These are phyloP conservation scores for Myripristis jacobus DNA, from an alignment of 2,797 vertebrate species.

Conservation along the genomic window DNA sequence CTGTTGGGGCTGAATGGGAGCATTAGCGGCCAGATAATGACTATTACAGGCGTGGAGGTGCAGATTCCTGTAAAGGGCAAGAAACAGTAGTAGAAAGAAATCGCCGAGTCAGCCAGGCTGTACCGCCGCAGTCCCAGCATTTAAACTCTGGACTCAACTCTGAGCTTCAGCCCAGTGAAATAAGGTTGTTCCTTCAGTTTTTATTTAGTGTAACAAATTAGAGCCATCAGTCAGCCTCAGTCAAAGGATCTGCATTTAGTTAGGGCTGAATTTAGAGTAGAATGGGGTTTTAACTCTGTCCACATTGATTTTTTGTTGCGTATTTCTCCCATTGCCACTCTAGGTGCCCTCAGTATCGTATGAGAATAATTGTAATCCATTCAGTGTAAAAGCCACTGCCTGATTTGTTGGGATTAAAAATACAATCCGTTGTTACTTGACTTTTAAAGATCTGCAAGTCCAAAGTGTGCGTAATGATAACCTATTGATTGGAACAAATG, in stretches of 20 bases:
- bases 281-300: slow-evolving; percentile 24
- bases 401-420: neutral
- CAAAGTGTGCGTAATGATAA: neutral
- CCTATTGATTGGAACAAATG: neutral
- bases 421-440: slow-evolving; percentile 2
- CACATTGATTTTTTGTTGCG: slow-evolving; percentile 15
- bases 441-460: slow-evolving; percentile 15
- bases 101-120: neutral
- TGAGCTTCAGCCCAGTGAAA: slow-evolving; percentile 12
- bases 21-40: neutral
- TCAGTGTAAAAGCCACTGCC: neutral
- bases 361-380: slow-evolving; percentile 33
- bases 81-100: slow-evolving; percentile 12
- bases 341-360: slow-evolving; percentile 5
- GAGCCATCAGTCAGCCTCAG: slow-evolving; percentile 26
- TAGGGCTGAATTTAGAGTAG: slow-evolving; percentile 26
- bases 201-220: slow-evolving; percentile 33
- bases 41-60: too few species aligned
- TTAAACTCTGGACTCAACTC: slow-evolving; percentile 11
- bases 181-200: slow-evolving; percentile 12
- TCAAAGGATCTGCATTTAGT: slow-evolving; percentile 29
- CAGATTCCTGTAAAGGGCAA: neutral
- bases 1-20: slow-evolving; percentile 1
- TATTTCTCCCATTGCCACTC: slow-evolving; percentile 22
- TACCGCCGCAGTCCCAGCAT: neutral